Evolutionary conservation across 2,888 invertebrate genomes (phyloP).

Genomic region (Phortica magna): DNA sequence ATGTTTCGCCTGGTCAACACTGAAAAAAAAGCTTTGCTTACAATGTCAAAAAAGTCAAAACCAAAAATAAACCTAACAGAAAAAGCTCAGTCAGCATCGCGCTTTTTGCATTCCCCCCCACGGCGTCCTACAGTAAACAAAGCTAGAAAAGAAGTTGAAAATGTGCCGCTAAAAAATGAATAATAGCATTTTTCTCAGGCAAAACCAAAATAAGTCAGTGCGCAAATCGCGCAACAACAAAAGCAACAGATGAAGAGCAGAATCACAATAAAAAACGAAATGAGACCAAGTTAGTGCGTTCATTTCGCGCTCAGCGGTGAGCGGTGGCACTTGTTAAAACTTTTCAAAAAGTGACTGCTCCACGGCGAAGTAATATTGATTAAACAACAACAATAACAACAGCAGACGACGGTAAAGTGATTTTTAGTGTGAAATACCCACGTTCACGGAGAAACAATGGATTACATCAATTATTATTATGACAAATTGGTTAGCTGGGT

Average conservation of each 20-base stretch:
- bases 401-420: constrained; percentile 12
- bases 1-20: not conserved
- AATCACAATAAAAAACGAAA: constrained; percentile 6
- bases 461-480: constrained; percentile 61
- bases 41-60: not conserved
- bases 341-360: not conserved
- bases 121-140: not conserved
- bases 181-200: not conserved
- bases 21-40: not conserved
- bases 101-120: not conserved
- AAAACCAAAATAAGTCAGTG: not conserved
- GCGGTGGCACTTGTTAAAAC: not conserved
- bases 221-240: not conserved
- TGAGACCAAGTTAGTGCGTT: not conserved
- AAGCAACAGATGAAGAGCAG: not conserved
- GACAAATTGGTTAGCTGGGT: constrained; percentile 58
- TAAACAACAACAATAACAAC: constrained; percentile 24
- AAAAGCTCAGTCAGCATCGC: not conserved
- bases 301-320: not conserved
- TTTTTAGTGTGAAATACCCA: constrained; percentile 10
- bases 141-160: not conserved
- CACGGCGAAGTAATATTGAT: constrained; percentile 26
- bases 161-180: not conserved
- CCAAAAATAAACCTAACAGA: not conserved
- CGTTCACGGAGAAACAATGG: constrained; percentile 59